These are phyloP conservation scores for Mormyrus iriodes DNA, from an alignment of 2,113 vertebrate genomes.

Conservation along the genomic window DNA sequence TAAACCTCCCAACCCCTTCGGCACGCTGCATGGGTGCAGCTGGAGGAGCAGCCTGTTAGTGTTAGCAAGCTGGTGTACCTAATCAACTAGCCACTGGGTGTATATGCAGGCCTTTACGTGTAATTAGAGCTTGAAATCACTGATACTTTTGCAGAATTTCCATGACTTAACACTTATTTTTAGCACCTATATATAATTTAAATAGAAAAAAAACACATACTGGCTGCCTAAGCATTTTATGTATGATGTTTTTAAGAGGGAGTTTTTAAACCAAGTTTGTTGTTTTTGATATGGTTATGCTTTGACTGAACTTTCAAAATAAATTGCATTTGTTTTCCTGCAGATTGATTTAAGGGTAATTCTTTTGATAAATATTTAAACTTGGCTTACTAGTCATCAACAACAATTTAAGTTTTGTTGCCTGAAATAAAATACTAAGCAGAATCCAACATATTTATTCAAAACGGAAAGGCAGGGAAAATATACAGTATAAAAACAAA, in stretches of 20 bases:
- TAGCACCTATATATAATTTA: neutral
- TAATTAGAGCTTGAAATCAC: neutral
- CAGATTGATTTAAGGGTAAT: neutral
- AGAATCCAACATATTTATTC: slow-evolving; percentile 11
- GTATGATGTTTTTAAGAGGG: slow-evolving; percentile 3
- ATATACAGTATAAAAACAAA: neutral
- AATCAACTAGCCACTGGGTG: neutral
- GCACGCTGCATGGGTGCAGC: neutral
- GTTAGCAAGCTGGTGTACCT: neutral
- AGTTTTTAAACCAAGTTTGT: neutral
- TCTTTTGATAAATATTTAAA: neutral
- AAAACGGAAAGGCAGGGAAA: neutral
- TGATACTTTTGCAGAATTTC: neutral
- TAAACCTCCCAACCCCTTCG: neutral
- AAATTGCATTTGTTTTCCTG: slow-evolving; percentile 22
- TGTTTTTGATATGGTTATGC: slow-evolving; percentile 24
- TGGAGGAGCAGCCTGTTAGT: neutral
- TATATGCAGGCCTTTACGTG: neutral
- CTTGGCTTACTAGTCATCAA: neutral
- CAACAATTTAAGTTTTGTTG: neutral
- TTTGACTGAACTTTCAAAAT: slow-evolving; percentile 20
- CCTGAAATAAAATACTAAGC: slow-evolving; percentile 10
- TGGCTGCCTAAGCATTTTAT: slow-evolving; percentile 6
- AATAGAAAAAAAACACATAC: neutral
- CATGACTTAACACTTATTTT: neutral